A percentile compares a stretch with the other conserved stretches of the same genome.
phyloP scores from a whole-genome alignment of 1,140 invertebrate species.

The Oryzaephilus surinamensis region DNA sequence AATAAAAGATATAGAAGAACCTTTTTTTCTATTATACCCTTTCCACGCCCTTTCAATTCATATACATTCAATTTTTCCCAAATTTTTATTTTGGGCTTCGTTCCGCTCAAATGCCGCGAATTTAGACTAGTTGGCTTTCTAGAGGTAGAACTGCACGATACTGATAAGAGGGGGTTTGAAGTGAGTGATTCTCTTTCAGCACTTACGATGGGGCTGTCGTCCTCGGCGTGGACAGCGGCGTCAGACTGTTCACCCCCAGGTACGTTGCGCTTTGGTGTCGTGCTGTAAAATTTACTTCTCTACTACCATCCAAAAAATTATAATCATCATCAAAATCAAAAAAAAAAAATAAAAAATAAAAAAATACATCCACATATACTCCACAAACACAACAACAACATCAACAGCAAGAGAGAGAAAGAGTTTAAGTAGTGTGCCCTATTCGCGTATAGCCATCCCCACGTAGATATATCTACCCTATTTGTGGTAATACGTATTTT shows the following conservation, averaged over 20 bases:
- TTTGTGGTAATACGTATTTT: constrained; percentile 6
- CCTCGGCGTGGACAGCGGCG: constrained; percentile 30
- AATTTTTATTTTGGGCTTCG: no score
- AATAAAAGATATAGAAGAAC: no score
- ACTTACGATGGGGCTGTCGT: constrained; percentile 27
- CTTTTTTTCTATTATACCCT: no score
- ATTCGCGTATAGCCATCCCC: constrained; percentile 20
- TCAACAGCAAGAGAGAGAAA: no score
- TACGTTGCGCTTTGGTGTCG: constrained; percentile 27
- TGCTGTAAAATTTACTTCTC: constrained; percentile 18
- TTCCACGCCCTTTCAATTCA: no score
- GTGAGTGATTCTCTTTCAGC: constrained; percentile 36
- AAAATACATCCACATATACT: background rate
- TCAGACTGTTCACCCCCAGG: constrained; percentile 33
- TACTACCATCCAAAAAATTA: background rate
- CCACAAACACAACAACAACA: background rate
- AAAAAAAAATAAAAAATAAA: background rate
- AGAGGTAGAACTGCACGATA: constrained; percentile 30
- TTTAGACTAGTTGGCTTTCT: constrained; percentile 23
- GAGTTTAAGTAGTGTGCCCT: constrained; percentile 17
- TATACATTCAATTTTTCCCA: constrained; percentile 5
- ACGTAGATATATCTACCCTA: constrained; percentile 10
- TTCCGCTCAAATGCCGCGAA: constrained; percentile 10
- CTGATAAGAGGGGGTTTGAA: constrained; percentile 35
- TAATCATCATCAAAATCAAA: no score